phyloP scores from a whole-genome alignment of 2,797 vertebrate genomes.

The Ceryle rudis region DNA sequence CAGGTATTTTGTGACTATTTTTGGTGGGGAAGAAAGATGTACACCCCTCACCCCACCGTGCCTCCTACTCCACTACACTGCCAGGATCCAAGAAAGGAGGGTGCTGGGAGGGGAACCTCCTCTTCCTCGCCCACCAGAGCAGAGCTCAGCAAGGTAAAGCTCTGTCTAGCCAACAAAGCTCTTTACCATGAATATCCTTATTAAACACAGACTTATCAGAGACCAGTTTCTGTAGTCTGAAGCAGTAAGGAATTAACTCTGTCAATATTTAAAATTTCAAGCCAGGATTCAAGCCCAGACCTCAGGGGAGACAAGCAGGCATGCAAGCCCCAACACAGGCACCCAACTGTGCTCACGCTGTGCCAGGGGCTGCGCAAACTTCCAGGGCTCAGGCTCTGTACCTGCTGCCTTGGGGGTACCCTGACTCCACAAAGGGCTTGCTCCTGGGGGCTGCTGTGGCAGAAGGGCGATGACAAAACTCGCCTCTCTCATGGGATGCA shows the following conservation, averaged over 20 bases:
- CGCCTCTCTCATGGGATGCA: accelerated
- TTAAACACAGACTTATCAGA: slow-evolving; percentile 69
- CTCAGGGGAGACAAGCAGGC: neutral
- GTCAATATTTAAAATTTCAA: slow-evolving; percentile 61
- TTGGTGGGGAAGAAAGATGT: neutral
- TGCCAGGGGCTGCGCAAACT: neutral
- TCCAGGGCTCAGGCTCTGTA: neutral
- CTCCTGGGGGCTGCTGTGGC: neutral
- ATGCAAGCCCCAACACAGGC: neutral
- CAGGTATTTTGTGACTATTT: neutral
- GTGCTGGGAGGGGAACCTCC: neutral
- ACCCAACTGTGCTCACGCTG: accelerated
- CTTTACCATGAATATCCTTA: slow-evolving; percentile 58
- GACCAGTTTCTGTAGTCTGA: slow-evolving; percentile 57
- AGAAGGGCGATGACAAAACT: neutral
- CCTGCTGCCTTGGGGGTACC: neutral
- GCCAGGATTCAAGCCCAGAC: slow-evolving; percentile 39
- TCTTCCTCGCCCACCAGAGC: neutral
- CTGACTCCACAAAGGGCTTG: accelerated
- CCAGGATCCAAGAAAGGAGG: neutral
- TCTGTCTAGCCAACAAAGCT: slow-evolving; percentile 69
- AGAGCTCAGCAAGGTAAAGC: slow-evolving; percentile 54
- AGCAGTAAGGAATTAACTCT: slow-evolving; percentile 59
- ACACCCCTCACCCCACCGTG: neutral
- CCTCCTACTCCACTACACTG: neutral